Conservation (phyloP, 1,140 invertebrate species). For the Uloborus diversus region DNA sequence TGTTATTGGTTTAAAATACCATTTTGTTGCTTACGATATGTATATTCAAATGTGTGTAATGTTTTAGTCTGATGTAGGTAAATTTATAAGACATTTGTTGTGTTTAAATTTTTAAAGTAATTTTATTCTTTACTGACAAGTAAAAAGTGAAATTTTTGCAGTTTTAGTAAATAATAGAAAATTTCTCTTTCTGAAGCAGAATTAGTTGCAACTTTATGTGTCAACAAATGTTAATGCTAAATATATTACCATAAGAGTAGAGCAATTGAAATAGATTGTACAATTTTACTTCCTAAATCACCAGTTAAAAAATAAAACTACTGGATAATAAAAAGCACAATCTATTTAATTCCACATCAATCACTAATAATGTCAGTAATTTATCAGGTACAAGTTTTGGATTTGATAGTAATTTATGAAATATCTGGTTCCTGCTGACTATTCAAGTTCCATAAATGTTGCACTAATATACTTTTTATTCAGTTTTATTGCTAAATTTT, state of each 20-base stretch:
- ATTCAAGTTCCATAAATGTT: neutral
- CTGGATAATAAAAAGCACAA: neutral
- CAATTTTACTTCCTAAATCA: constrained; percentile 9
- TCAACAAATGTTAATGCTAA: neutral
- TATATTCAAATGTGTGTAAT: constrained; percentile 34
- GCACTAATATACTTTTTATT: neutral
- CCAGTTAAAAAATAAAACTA: neutral
- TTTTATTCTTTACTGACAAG: neutral
- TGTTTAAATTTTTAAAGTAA: constrained; percentile 25
- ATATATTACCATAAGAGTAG: neutral
- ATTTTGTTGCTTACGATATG: constrained; percentile 39
- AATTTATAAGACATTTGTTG: constrained; percentile 19
- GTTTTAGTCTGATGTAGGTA: constrained; percentile 46
- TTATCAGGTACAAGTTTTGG: neutral
- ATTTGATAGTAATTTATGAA: neutral
- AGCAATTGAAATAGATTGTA: neutral
- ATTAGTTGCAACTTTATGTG: neutral
- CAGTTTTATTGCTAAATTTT: neutral
- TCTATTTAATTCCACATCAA: neutral
- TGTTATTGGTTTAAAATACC: constrained; percentile 41
- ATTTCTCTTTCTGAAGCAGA: neutral
- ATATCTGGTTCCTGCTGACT: neutral
- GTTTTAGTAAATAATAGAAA: constrained; percentile 5
- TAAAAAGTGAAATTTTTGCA: neutral
- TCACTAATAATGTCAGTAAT: neutral